phyloP scores from a whole-genome alignment of 1,140 invertebrate genomes.

The Melanaphis sacchari region DNA sequence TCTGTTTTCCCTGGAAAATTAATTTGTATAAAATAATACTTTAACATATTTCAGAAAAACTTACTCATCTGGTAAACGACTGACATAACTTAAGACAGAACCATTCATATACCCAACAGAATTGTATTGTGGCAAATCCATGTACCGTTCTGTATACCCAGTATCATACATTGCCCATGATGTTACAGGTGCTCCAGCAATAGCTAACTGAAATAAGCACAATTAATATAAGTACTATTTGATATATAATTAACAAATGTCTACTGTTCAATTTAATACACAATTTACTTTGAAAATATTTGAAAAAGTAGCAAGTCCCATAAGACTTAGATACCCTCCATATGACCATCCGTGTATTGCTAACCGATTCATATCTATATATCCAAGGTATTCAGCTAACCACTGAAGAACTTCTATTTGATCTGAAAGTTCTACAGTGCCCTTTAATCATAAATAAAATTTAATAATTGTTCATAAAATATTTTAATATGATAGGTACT shows the following conservation, averaged over 20 bases:
- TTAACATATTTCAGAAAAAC: slow-evolving; percentile 62
- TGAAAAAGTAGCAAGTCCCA: slow-evolving; percentile 83
- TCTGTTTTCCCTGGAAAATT: slow-evolving; percentile 78
- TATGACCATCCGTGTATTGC: slow-evolving; percentile 99
- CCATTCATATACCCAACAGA: slow-evolving; percentile 78
- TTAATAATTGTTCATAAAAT: slow-evolving; percentile 8
- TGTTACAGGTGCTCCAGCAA: slow-evolving; percentile 96
- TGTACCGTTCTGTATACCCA: slow-evolving; percentile 97
- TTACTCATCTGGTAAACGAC: slow-evolving; percentile 90
- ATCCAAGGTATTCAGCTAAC: slow-evolving; percentile 83
- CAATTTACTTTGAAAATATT: slow-evolving; percentile 78
- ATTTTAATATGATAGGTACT: slow-evolving; percentile 59
- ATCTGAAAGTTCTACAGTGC: slow-evolving; percentile 93
- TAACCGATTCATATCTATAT: slow-evolving; percentile 90
- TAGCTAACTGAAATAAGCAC: slow-evolving; percentile 70
- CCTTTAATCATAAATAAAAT: slow-evolving; percentile 65
- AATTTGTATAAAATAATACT: background rate
- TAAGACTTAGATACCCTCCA: slow-evolving; percentile 87
- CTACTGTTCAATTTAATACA: background rate
- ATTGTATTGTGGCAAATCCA: slow-evolving; percentile 89
- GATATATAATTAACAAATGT: background rate
- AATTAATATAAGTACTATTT: slow-evolving; percentile 47
- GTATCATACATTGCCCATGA: slow-evolving; percentile 95
- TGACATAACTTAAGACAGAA: slow-evolving; percentile 79
- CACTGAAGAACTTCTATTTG: slow-evolving; percentile 93